These are phyloP conservation scores for Germaria angustata DNA, from an alignment of 2,888 invertebrate species.

Conservation along the genomic window DNA sequence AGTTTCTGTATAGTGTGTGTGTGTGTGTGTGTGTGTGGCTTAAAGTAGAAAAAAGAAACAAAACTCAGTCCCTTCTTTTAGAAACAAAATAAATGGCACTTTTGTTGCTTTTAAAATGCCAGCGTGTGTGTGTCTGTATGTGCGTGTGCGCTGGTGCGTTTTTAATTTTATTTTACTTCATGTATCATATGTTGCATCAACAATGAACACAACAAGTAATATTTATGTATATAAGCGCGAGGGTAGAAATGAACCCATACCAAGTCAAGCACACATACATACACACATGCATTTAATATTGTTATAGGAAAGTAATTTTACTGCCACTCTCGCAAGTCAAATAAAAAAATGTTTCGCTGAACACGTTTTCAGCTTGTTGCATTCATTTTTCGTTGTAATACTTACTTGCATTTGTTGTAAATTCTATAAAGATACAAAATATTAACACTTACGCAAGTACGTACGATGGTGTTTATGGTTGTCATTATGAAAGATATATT, in stretches of 20 bases:
- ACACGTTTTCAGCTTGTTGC: conserved; percentile 63
- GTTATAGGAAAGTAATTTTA: conserved; percentile 22
- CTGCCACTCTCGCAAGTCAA: conserved; percentile 18
- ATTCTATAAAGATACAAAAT: background rate
- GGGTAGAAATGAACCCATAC: background rate
- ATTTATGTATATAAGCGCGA: background rate
- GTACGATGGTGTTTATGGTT: background rate
- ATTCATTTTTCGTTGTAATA: conserved; percentile 40
- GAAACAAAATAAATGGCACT: conserved; percentile 6
- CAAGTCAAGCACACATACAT: background rate
- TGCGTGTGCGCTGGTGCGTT: background rate
- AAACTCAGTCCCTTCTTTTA: background rate
- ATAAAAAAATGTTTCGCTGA: conserved; percentile 34
- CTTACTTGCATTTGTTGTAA: conserved; percentile 45
- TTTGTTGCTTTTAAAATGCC: background rate
- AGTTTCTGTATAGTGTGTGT: background rate
- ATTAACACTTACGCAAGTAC: conserved; percentile 12
- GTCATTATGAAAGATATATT: background rate
- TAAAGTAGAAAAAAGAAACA: background rate
- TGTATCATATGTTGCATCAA: conserved; percentile 58
- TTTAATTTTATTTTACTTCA: conserved; percentile 20
- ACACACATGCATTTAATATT: background rate
- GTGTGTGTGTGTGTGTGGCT: background rate
- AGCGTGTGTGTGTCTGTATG: background rate
- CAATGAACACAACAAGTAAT: conserved; percentile 34